These are phyloP conservation scores for Scarus forsteni DNA, from an alignment of 2,797 vertebrate species.

Conservation along the genomic window DNA sequence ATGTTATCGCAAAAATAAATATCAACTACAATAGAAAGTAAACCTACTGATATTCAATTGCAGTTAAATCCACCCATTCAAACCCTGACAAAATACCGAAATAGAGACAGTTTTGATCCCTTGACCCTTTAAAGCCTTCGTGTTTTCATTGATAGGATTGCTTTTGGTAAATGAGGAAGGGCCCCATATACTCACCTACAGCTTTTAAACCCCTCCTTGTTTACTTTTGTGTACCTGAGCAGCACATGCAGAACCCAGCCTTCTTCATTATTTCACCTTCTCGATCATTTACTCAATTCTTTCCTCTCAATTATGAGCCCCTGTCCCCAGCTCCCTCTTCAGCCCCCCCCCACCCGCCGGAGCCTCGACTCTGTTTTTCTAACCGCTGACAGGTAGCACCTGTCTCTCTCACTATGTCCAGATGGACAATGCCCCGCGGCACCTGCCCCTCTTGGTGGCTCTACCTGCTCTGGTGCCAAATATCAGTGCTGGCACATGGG, in stretches of 20 bases:
- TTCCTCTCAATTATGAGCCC: slow-evolving; percentile 34
- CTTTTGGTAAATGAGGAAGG: no score
- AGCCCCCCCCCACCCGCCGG: neutral
- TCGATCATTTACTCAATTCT: slow-evolving; percentile 11
- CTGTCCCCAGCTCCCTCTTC: slow-evolving; percentile 10
- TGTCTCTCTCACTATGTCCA: slow-evolving; percentile 69
- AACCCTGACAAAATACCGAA: no score
- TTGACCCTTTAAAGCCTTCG: no score
- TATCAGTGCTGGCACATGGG: slow-evolving; percentile 57
- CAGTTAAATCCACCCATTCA: no score
- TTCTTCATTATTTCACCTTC: slow-evolving; percentile 23
- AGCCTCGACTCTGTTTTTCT: neutral
- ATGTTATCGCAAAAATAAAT: no score
- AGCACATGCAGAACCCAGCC: slow-evolving; percentile 17
- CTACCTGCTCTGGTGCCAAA: slow-evolving; percentile 49
- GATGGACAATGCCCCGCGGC: slow-evolving; percentile 70
- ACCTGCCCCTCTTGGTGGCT: slow-evolving; percentile 62
- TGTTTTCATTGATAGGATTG: no score
- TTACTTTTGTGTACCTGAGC: neutral
- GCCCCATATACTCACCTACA: no score
- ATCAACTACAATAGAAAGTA: no score
- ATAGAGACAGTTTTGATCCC: no score
- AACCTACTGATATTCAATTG: no score
- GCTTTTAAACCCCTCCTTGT: neutral
- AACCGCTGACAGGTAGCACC: slow-evolving; percentile 69